Conservation (phyloP, 2,797 vertebrate genomes). For the Phylloscopus collybita region DNA sequence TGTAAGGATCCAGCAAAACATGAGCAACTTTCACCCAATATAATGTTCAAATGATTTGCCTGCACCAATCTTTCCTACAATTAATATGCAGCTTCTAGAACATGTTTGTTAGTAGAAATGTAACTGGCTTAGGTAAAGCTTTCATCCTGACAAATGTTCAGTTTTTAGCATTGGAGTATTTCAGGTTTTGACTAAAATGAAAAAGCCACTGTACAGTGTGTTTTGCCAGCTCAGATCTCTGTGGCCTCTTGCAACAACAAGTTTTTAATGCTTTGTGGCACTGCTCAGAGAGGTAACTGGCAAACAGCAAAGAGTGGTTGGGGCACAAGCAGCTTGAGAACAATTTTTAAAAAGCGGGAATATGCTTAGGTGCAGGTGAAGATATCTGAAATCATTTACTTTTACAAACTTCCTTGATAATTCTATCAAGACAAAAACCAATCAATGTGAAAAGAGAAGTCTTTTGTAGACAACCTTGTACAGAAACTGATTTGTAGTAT, state of each 20-base stretch:
- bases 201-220: neutral
- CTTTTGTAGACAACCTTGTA: neutral
- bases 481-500: neutral
- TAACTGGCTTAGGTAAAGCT: neutral
- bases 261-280: neutral
- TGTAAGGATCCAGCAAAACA: neutral
- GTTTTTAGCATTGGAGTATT: rapidly evolving
- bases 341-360: rapidly evolving
- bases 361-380: neutral
- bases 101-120: neutral
- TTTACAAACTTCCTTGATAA: neutral
- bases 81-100: neutral
- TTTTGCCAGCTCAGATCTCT: neutral
- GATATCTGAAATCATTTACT: neutral
- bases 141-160: neutral
- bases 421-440: neutral
- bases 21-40: neutral
- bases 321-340: neutral
- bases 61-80: neutral
- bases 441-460: neutral
- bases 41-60: neutral
- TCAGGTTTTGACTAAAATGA: neutral
- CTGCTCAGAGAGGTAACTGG: neutral
- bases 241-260: rapidly evolving
- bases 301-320: neutral